Conservation (phyloP, 2,888 invertebrate species). For the Tuberolachnus salignus region DNA sequence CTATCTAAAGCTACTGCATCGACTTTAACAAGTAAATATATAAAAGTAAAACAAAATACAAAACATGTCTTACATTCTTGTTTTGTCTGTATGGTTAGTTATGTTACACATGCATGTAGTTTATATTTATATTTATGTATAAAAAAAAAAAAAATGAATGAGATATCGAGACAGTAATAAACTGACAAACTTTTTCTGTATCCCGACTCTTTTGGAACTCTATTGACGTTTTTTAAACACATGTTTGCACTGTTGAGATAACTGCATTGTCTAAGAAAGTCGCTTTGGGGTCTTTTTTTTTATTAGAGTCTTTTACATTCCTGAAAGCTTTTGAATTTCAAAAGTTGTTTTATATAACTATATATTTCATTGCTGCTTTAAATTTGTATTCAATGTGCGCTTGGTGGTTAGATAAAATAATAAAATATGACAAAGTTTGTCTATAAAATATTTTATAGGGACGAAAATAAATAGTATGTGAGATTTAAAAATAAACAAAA, state of each 20-base stretch:
- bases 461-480: too few relatives aligned
- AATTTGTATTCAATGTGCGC: constrained; percentile 1
- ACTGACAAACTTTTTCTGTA: constrained; percentile 14
- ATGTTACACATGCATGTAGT: background rate
- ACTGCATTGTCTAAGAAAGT: constrained; percentile 26
- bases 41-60: background rate
- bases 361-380: background rate
- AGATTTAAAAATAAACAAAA: too few relatives aligned
- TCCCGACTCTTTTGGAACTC: background rate
- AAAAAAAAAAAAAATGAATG: too few relatives aligned
- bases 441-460: too few relatives aligned
- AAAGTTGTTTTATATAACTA: constrained; percentile 21
- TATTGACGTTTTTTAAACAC: constrained; percentile 5
- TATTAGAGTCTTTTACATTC: constrained; percentile 10
- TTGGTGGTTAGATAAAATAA: constrained; percentile 12
- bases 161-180: background rate
- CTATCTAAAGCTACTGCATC: too few relatives aligned
- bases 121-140: background rate
- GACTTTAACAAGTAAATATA: too few relatives aligned
- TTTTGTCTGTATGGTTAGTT: background rate
- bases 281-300: background rate
- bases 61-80: too few relatives aligned
- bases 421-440: background rate
- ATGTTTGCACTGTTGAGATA: constrained; percentile 21
- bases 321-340: background rate